Percentiles rank a stretch among this genome's conserved stretches.
Conservation (phyloP, 1,140 invertebrate species). For the Ceratina japonica region DNA sequence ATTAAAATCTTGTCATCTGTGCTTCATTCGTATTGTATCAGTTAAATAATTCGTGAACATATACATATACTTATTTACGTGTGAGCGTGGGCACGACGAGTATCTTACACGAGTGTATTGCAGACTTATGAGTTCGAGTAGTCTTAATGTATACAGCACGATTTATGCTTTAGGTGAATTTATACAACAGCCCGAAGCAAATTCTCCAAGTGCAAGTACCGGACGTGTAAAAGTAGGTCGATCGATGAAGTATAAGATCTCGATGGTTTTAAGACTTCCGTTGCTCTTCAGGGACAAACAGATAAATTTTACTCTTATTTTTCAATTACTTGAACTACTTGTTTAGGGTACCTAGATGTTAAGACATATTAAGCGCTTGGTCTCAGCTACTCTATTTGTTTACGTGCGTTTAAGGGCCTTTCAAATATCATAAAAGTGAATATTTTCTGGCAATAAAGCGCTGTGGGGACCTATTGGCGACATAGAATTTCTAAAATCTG, state of each 20-base stretch:
- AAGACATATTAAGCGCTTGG: no score
- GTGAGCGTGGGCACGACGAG: no score
- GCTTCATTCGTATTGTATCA: no score
- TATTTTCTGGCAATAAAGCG: no score
- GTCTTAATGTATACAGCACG: background rate
- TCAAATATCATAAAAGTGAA: no score
- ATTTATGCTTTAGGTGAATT: constrained; percentile 16
- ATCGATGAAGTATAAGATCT: constrained; percentile 31
- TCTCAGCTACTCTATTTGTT: no score
- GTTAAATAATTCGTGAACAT: no score
- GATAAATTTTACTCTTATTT: background rate
- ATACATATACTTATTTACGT: no score
- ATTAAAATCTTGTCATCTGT: background rate
- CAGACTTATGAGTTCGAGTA: background rate
- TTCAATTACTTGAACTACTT: background rate
- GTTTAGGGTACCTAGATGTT: no score
- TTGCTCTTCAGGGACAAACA: background rate
- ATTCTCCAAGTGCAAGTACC: constrained; percentile 5
- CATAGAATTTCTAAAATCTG: background rate
- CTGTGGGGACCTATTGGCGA: background rate
- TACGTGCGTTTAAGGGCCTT: no score
- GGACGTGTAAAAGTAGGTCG: constrained; percentile 21
- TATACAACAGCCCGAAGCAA: constrained; percentile 24
- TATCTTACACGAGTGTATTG: background rate
- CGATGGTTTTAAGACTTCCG: constrained; percentile 27